Percentiles rank a stretch among this genome's conserved stretches.
Conservation (phyloP, 2,888 invertebrate species). For the Trichogramma dendrolimi region DNA sequence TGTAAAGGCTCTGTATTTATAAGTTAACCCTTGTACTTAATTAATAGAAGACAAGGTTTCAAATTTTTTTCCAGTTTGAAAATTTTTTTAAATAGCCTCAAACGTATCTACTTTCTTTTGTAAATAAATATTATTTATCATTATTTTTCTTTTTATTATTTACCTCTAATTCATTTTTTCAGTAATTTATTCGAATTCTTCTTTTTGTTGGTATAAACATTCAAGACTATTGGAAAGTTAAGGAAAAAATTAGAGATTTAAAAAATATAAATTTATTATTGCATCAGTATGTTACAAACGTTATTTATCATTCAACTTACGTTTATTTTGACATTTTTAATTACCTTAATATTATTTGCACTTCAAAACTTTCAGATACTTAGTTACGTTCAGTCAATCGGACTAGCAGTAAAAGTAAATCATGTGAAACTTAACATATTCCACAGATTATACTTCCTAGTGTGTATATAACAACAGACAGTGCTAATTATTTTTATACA, state of each 20-base stretch:
- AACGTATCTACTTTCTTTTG: too few relatives aligned
- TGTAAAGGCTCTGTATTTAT: conserved; percentile 18
- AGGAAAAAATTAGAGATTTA: too few relatives aligned
- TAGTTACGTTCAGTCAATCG: conserved; percentile 12
- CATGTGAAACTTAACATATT: background rate
- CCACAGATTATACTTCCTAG: background rate
- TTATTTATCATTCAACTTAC: background rate
- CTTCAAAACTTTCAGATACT: too few relatives aligned
- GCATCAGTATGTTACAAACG: too few relatives aligned
- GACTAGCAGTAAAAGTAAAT: conserved; percentile 12
- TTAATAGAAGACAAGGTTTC: conserved; percentile 33
- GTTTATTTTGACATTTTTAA: background rate
- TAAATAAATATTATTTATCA: background rate
- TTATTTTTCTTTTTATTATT: background rate
- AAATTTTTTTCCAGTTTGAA: conserved; percentile 18
- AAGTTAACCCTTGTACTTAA: conserved; percentile 40
- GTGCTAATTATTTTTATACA: conserved; percentile 18
- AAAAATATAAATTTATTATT: too few relatives aligned
- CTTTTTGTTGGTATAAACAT: too few relatives aligned
- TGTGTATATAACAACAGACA: background rate
- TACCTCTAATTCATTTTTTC: background rate
- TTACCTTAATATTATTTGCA: too few relatives aligned
- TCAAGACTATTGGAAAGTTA: too few relatives aligned
- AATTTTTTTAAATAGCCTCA: background rate
- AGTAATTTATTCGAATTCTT: background rate